Base-by-base conservation (phyloP, 2,888 invertebrate species). In the Malthinus flaveolus region DNA sequence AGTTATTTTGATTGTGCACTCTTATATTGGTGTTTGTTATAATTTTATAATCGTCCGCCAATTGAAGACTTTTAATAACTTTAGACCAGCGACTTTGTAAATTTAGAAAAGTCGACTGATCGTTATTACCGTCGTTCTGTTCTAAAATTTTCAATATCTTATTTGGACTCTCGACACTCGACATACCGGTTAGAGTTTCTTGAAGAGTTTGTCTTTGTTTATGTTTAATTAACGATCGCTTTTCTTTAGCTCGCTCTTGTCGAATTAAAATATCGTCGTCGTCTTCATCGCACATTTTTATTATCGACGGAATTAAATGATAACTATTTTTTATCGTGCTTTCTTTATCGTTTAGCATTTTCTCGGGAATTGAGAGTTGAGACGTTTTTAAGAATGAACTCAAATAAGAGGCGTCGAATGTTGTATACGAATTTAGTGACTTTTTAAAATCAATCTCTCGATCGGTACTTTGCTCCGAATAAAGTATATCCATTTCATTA, bases 321-420 rank as follows among this genome's bases (percentile, higher is more conserved):
- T 73, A 75, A 5, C 71, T 68, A 45, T 68, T 59, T 31, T 66
- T 66, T 57, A 72, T 69, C 1, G 74, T 74, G 53, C 71, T 72
- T 9, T 61, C 44, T 58, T 65, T 47, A 7, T 23, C 48, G 1
- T 10, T 8, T 39, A 12, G 12, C 5, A 23, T 1, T 32, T 52
- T 44, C n/a, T 54, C 45, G 44, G 45, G 47, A 4, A 34, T 12
- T 32, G 23, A 11, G 15, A 11, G 36, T 3, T 49, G 36, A 7
- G 53, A 46, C 4, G 56, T 9, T 2, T 48, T 7, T 11, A 52
- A 42, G 7, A 56, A 7, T 56, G 56, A 53, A 23, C 34, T 23
- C 7, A 61, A 36, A 32, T 61, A 61, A 7, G 46, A 23, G 4
- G 39, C 45, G 34, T 61, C 56, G 2, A 56, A 35, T 35, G 44